Evolutionary conservation across 2,113 vertebrate genomes (phyloP).

Genomic region (Nestor notabilis): DNA sequence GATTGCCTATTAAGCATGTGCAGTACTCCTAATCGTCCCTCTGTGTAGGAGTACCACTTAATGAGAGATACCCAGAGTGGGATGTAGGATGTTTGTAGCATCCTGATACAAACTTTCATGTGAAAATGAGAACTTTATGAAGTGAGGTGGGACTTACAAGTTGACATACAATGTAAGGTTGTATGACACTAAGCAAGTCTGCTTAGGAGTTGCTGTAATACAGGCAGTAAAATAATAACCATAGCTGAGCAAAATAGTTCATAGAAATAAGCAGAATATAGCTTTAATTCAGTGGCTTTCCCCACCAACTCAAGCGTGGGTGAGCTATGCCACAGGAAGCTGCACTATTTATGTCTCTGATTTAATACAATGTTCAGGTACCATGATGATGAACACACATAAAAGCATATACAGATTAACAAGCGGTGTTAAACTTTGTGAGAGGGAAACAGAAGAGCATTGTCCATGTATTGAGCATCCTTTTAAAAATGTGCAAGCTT

Average conservation of each 20-base stretch:
- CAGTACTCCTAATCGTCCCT: neutral
- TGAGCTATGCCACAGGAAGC: neutral
- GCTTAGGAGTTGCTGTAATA: neutral
- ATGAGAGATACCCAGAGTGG: neutral
- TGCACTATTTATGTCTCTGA: neutral
- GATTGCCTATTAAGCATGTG: neutral
- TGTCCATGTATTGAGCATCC: neutral
- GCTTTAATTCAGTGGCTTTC: neutral
- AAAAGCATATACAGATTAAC: neutral
- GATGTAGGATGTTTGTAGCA: neutral
- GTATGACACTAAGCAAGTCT: neutral
- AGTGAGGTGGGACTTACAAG: neutral
- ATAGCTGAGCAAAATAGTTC: neutral
- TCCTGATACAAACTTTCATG: neutral
- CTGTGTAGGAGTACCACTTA: neutral
- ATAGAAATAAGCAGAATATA: neutral
- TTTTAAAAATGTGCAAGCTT: neutral
- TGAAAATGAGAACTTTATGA: neutral
- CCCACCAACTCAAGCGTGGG: neutral
- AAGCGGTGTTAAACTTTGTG: neutral
- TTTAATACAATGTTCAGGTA: slow-evolving; percentile 5
- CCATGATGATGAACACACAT: neutral
- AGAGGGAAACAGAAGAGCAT: neutral
- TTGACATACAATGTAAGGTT: neutral
- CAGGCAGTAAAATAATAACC: neutral